A percentile compares a stretch with the other conserved stretches of the same genome.
phyloP scores from a whole-genome alignment of 1,140 invertebrate species.

The Micrasema minimum region DNA sequence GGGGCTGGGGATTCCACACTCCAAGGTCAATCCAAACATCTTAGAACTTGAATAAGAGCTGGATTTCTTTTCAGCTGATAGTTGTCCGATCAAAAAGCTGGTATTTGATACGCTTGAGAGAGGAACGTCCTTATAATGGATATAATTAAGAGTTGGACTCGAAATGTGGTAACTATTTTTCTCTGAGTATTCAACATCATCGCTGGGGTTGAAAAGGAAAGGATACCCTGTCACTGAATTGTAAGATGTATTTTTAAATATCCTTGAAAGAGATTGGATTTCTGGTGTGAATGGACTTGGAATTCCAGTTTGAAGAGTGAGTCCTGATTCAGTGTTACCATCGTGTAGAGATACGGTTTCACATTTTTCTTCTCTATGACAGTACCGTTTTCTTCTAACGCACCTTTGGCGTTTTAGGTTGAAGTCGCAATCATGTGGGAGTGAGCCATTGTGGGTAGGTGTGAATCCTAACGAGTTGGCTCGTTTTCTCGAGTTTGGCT shows the following conservation, averaged over 20 bases:
- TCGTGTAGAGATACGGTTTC: constrained; percentile 22
- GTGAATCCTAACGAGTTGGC: constrained; percentile 39
- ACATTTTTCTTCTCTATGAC: constrained; percentile 37
- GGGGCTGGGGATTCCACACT: constrained; percentile 51
- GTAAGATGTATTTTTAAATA: constrained; percentile 44
- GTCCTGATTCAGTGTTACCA: constrained; percentile 41
- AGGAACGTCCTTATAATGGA: constrained; percentile 24
- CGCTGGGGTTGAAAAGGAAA: constrained; percentile 31
- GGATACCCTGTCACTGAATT: constrained; percentile 50
- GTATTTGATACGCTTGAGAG: constrained; percentile 39
- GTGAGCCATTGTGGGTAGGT: constrained; percentile 42
- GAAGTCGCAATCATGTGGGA: constrained; percentile 42
- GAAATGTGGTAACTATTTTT: constrained; percentile 32
- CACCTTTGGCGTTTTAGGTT: constrained; percentile 51
- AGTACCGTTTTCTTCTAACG: constrained; percentile 46
- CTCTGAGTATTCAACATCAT: constrained; percentile 34
- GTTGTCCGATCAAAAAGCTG: constrained; percentile 46
- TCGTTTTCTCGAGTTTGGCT: constrained; percentile 33
- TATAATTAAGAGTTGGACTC: constrained; percentile 39
- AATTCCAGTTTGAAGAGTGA: constrained; percentile 50
- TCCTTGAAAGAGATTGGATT: constrained; percentile 30
- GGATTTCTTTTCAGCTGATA: constrained; percentile 39
- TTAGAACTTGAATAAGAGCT: constrained; percentile 23
- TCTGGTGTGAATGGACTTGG: constrained; percentile 52
- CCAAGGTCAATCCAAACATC: constrained; percentile 49